Base-by-base conservation (phyloP, 2,888 invertebrate species). In the Criorhina ranunculi region DNA sequence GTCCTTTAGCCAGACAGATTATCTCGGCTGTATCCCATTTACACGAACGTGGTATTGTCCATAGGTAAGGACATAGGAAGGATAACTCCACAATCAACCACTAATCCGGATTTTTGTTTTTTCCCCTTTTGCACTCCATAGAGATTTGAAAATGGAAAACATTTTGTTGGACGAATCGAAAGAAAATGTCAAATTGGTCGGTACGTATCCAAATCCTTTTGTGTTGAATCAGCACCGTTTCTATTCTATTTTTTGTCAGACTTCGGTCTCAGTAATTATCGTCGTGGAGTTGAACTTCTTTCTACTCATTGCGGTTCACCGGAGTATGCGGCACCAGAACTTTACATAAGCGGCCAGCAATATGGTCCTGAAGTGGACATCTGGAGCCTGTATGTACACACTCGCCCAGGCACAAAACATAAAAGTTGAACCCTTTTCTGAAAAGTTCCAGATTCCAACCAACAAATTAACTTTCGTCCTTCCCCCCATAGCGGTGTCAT, bases 61-160 rank as follows among this genome's bases (percentile, higher is more conserved):
- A 95, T 91, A 93, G 95, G 95, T 95, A 90, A 24, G 12, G 33
- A 12, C 35, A 7, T 46, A 9, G 15, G 19, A 35, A 37, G 1
- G 33, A 11, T 29, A 24, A 24, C 8, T 37, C 8, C 11, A 42
- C 62, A 62, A 37, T 72, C 42, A 55, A n/a, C 66, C 35, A 77
- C 69, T 87, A 51, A 55, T 77, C 51, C 67, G 11, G 11, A 49
- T 62, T 57, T 49, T 44, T 59, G 17, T 67, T 46, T 57, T 44
- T 49, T 46, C 62, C 69, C 79, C 4, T 24, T 24, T 4, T 24
- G 24, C 24, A 24, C 24, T 24, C 24, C 92, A 29, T 92, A 95
- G 96, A 78, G 96, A 96, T 91, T 91, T 96, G 85, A 96, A 96
- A 92, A 95, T 96, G 95, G 96, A 96, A 89, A 96, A 96, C 89